These are phyloP conservation scores for Poecile atricapillus DNA, from an alignment of 2,113 vertebrate genomes.

Conservation along the genomic window DNA sequence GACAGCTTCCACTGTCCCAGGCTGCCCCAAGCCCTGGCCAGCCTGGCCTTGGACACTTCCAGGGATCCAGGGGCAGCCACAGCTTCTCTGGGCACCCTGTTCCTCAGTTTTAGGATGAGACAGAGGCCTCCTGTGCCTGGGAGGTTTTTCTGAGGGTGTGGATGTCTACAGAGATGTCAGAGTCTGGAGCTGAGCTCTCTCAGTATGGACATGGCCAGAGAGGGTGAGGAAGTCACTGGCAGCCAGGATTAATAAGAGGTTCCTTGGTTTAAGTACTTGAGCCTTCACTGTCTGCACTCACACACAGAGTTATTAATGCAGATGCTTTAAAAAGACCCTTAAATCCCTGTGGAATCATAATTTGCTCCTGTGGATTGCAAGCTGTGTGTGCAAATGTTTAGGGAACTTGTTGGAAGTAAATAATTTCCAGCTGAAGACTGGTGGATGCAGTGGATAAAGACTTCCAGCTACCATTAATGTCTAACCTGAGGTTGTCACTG, in stretches of 20 bases:
- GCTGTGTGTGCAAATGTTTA: background rate
- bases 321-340: background rate
- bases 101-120: background rate
- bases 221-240: background rate
- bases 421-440: background rate
- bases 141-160: background rate
- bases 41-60: fast-evolving
- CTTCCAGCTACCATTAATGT: background rate
- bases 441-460: background rate
- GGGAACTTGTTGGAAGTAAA: background rate
- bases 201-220: background rate
- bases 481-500: background rate
- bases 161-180: background rate
- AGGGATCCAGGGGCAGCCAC: background rate
- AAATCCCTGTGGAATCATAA: background rate
- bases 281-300: background rate
- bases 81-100: background rate
- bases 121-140: background rate
- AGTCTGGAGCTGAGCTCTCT: background rate
- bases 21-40: background rate
- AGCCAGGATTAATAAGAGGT: background rate
- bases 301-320: background rate
- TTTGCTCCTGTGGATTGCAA: background rate
- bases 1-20: background rate
- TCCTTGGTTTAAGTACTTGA: background rate